These are phyloP conservation scores for Tapera naevia DNA, from an alignment of 2,797 vertebrate genomes.

Conservation along the genomic window DNA sequence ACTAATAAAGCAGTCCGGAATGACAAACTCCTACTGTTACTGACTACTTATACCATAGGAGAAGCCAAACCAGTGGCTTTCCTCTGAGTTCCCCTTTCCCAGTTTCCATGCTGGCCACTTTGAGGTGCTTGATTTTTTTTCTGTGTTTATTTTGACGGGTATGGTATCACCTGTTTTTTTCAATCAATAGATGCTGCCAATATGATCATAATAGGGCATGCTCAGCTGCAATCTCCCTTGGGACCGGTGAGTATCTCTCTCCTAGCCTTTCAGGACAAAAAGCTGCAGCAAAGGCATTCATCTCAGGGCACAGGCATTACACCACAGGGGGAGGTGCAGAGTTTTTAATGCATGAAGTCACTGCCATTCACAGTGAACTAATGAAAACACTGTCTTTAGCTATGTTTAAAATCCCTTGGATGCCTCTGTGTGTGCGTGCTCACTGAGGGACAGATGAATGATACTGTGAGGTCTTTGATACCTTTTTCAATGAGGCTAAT, in stretches of 20 bases:
- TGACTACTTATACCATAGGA: neutral
- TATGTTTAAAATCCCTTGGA: conserved; percentile 48
- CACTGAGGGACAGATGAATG: conserved; percentile 47
- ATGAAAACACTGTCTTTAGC: conserved; percentile 64
- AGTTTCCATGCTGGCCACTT: neutral
- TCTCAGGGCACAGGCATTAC: conserved; percentile 24
- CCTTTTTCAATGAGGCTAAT: conserved; percentile 66
- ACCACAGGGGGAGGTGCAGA: conserved; percentile 42
- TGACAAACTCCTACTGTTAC: neutral
- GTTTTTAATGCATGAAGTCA: conserved; percentile 70
- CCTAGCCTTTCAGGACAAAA: conserved; percentile 46
- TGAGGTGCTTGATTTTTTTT: neutral
- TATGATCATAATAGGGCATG: neutral
- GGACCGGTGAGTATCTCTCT: neutral
- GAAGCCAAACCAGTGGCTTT: neutral
- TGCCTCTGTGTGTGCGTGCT: conserved; percentile 17
- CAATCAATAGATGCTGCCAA: neutral
- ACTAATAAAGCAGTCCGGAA: neutral
- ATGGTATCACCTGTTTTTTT: conserved; percentile 21
- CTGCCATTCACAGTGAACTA: conserved; percentile 35
- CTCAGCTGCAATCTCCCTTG: neutral
- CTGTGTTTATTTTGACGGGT: neutral
- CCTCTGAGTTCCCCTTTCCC: neutral
- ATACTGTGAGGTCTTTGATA: conserved; percentile 67
- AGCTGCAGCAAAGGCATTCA: conserved; percentile 54